phyloP scores from a whole-genome alignment of 2,888 invertebrate species.

The Bombylius discolor region DNA sequence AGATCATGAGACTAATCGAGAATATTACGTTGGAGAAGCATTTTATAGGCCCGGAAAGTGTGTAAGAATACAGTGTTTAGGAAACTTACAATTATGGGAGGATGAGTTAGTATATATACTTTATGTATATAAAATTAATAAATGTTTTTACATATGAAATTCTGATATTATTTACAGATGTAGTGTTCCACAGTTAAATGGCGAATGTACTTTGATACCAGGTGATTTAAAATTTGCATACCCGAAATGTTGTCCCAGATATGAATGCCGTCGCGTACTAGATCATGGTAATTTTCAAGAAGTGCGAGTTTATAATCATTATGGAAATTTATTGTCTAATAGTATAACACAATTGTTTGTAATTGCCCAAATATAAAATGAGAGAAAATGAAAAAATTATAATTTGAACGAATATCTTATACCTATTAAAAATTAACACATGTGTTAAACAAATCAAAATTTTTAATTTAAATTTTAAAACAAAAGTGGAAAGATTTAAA shows the following conservation, averaged over 20 bases:
- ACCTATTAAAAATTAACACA: too few species aligned
- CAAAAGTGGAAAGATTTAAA: too few species aligned
- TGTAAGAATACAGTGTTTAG: slow-evolving; percentile 29
- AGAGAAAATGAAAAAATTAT: too few species aligned
- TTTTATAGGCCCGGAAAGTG: slow-evolving; percentile 28
- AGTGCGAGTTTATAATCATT: slow-evolving; percentile 27
- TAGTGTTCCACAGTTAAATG: slow-evolving; percentile 22
- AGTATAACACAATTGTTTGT: slow-evolving; percentile 23
- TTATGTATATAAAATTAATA: slow-evolving; percentile 1
- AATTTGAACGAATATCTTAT: too few species aligned
- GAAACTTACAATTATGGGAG: slow-evolving; percentile 28
- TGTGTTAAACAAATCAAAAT: too few species aligned
- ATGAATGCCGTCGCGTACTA: slow-evolving; percentile 24
- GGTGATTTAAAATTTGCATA: slow-evolving; percentile 23
- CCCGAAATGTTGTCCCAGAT: slow-evolving; percentile 30
- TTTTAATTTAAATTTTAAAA: too few species aligned
- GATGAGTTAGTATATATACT: slow-evolving; percentile 24
- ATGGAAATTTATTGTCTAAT: slow-evolving; percentile 24
- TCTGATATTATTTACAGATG: slow-evolving; percentile 20
- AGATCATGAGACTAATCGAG: slow-evolving; percentile 25
- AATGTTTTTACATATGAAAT: neutral
- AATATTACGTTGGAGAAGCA: slow-evolving; percentile 28
- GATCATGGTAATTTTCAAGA: slow-evolving; percentile 22
- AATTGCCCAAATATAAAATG: slow-evolving; percentile 1
- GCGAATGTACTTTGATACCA: slow-evolving; percentile 22